These are phyloP conservation scores for Cyanoramphus novaezelandiae DNA, from an alignment of 2,113 vertebrate species.

Conservation along the genomic window DNA sequence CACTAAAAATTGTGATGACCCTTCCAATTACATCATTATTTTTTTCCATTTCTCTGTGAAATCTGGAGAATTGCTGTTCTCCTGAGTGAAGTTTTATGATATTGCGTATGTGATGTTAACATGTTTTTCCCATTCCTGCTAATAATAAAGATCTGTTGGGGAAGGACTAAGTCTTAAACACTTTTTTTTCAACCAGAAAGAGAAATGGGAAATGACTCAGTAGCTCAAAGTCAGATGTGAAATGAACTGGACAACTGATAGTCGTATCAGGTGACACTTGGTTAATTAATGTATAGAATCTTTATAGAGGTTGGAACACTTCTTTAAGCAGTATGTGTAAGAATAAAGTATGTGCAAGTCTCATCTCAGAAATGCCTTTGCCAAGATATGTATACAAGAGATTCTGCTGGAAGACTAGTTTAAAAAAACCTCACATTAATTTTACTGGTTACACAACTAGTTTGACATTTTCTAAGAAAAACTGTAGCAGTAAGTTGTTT, in stretches of 20 bases:
- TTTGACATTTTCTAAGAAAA: background rate
- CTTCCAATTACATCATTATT: background rate
- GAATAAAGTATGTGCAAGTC: background rate
- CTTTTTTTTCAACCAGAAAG: background rate
- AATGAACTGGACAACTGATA: background rate
- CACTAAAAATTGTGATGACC: background rate
- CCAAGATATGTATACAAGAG: background rate
- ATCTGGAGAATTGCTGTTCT: background rate
- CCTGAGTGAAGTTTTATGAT: fast-evolving
- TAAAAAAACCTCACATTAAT: background rate
- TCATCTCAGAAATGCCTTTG: background rate
- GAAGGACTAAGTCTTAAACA: background rate
- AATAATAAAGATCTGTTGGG: fast-evolving
- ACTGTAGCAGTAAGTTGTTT: background rate
- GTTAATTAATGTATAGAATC: background rate
- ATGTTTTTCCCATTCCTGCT: background rate
- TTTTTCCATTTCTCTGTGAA: background rate
- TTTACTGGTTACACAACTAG: background rate
- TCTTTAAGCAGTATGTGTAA: background rate
- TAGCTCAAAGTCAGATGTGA: background rate
- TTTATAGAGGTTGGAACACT: background rate
- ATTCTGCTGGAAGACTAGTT: background rate
- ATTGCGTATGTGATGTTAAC: background rate
- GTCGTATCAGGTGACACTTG: background rate
- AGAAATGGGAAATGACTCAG: background rate